Percentiles rank a stretch among this genome's conserved stretches.
Evolutionary conservation across 2,797 vertebrate species (phyloP).

Genomic region (Lerista edwardsae): DNA sequence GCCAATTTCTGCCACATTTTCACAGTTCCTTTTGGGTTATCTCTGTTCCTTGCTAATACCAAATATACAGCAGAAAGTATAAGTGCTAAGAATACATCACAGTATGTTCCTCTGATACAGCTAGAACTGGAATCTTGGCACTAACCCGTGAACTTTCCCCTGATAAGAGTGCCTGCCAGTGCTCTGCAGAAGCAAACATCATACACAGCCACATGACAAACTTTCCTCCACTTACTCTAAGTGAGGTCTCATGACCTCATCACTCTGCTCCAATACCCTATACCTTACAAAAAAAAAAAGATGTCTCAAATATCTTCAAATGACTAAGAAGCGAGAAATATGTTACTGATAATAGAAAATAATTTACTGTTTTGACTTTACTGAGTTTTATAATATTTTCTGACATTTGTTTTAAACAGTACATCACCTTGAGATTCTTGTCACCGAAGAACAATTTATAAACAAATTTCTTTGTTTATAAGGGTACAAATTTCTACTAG

Average conservation of each 20-base stretch:
- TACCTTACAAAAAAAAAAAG: background rate
- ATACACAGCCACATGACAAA: background rate
- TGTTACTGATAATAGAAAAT: no score
- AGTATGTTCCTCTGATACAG: background rate
- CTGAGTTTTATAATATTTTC: no score
- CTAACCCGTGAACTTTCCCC: slow-evolving; percentile 3
- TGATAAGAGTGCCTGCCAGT: slow-evolving; percentile 2
- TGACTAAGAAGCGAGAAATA: no score
- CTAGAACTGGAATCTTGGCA: slow-evolving; percentile 11
- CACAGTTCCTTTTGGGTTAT: background rate
- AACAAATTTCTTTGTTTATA: no score
- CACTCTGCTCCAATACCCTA: background rate
- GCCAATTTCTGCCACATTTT: no score
- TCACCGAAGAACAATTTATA: no score
- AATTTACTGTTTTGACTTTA: no score
- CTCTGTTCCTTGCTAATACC: background rate
- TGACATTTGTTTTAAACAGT: no score
- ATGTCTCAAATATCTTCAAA: background rate
- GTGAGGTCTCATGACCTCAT: background rate
- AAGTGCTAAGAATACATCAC: background rate
- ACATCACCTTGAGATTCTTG: no score
- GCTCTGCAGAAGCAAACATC: background rate
- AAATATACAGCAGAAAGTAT: background rate
- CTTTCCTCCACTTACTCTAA: background rate
- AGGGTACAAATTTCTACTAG: no score